Base-by-base conservation (phyloP, 2,888 invertebrate species). In the Elgonia sp. region DNA sequence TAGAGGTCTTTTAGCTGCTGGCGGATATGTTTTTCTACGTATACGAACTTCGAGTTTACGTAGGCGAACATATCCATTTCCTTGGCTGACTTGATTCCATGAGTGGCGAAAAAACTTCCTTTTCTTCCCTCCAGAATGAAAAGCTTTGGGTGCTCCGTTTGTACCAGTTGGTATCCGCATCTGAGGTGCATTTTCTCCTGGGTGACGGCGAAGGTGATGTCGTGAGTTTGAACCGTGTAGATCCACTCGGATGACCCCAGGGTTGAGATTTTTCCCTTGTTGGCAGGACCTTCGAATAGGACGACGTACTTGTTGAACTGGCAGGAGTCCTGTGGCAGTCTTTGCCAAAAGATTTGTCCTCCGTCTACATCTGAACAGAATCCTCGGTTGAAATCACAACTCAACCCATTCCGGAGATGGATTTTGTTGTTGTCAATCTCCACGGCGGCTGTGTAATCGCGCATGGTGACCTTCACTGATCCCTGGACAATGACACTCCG, bases 281-380 rank as follows among this genome's bases (percentile, higher is more conserved):
- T 50, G 14, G 87, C 87, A 12, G 39, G n/a, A 18, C 90, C 90
- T 72, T 90, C 86, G 60, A 89, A 89, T 6, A 91, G 42, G 20
- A 87, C 60, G 5, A 29, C 81, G 40, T 90, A 91, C 9, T 50
- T 42, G 8, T 82, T 9, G 9, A 87, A 87, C 14, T 79, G 65
- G 42, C 89, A 86, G 1, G 63, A 20, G 10, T 83, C 73, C 1
- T 21, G 8, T 0, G 89, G 88, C 7, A 85, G 7, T 14, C 63
- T 6, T 5, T 75, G 40, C 86, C 87, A 88, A 67, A 80, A 90
- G 0, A 82, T 40, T n/a, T 86, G 20, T 8, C 86, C 87, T 10
- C 84, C 84, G 16, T 89, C 86, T 10, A 42, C 50, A 50, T 88
- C 87, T 0, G 84, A 62, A 60, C 88, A 89, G 6, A 10, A 16